Evolutionary conservation across 2,888 invertebrate species (phyloP), one percentile per base, ranked within the genome.

Genomic region (Pterobdella sp.): DNA sequence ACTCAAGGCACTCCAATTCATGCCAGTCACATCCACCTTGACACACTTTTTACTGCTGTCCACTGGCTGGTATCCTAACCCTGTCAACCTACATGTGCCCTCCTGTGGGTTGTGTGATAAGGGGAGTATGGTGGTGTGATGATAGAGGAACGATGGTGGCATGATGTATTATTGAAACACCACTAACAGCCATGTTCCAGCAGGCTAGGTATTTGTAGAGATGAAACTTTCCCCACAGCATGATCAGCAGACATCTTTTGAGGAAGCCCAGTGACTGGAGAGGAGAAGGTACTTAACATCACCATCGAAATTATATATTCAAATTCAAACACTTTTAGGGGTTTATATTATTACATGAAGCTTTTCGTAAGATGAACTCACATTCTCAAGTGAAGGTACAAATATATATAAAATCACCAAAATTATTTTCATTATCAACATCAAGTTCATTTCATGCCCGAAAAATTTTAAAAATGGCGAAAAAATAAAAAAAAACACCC

Each of bases 171-270:
- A 35, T 22, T 22, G n/a, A 56, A 42, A 42, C 10, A 32, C 32
- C 71, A 81, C 83, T 80, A 78, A 85, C 85, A 1, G 92, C 89
- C 31, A 97, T 86, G 65, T 96, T 86, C 96, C 96, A 97, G 81
- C 91, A 91, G 0, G 92, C 90, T 69, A 95, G 90, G 81, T 97
- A 97, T 83, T 94, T 94, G 84, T 92, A 93, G 2, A 96, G 85
- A 22, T 89, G 88, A 73, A 90, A 87, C 81, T 92, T 90, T 0
- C 91, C 93, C 92, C 93, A 95, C 0, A 90, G 84, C 29, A 90
- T 76, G 1, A 85, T 80, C 56, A 82, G 79, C 49, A 81, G 81
- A 76, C 89, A 87, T 73, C 88, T 83, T 73, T 78, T 73, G 74
- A 79, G 79, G 63, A 81, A 79, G 22, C 79, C 74, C 72, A 63